phyloP scores from a whole-genome alignment of 1,140 invertebrate genomes.

The Portunus trituberculatus region DNA sequence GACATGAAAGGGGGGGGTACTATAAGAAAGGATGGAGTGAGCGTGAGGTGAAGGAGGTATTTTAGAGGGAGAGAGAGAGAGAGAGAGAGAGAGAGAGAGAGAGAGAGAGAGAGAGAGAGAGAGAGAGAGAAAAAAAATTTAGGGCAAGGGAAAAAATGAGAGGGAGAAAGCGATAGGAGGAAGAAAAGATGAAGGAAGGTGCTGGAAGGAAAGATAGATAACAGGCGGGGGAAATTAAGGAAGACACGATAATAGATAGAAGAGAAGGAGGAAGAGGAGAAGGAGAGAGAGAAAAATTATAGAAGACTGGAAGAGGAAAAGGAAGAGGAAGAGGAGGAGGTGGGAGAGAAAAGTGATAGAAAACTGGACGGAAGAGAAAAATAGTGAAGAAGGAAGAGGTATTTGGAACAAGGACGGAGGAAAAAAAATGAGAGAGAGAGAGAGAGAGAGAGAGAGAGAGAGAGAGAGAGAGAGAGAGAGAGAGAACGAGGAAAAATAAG shows the following conservation, averaged over 20 bases:
- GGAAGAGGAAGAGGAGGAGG: background rate
- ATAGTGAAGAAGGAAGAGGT: no score
- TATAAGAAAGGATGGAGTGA: no score
- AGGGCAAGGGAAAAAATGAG: no score
- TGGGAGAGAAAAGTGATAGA: background rate
- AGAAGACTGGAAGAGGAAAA: background rate
- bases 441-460: no score
- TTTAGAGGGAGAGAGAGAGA: no score
- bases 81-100: no score
- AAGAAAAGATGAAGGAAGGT: constrained; percentile 3
- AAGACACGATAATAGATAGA: background rate
- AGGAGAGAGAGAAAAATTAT: background rate
- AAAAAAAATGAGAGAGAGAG: background rate
- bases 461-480: no score
- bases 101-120: no score
- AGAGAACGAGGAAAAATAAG: no score
- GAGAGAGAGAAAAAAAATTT: no score
- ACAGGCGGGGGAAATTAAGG: background rate
- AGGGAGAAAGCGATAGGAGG: background rate
- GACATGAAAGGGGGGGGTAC: no score
- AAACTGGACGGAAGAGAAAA: background rate
- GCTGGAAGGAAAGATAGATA: background rate
- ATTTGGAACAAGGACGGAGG: background rate
- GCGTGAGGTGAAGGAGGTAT: no score
- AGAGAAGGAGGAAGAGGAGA: background rate